Evolutionary conservation across 2,113 vertebrate genomes (phyloP).

Genomic region (Notiomystis cincta): DNA sequence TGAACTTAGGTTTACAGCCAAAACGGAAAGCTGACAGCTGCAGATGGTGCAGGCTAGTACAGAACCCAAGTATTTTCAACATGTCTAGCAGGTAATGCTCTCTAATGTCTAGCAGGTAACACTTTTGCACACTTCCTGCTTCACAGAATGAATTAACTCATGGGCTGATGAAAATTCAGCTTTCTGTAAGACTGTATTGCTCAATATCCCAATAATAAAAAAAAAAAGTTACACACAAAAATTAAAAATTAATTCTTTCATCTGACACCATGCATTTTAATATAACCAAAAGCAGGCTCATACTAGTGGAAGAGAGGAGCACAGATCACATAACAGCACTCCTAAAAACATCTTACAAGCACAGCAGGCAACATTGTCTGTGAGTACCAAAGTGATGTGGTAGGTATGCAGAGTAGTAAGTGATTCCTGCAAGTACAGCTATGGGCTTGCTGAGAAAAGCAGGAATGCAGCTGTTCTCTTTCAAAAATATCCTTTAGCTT

Average conservation of each 20-base stretch:
- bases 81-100: not conserved
- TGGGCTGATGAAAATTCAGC: not conserved
- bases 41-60: slow-evolving; percentile 22
- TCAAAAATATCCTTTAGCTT: not conserved
- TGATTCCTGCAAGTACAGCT: not conserved
- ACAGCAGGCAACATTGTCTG: not conserved
- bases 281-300: not conserved
- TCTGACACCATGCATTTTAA: not conserved
- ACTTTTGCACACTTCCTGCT: not conserved
- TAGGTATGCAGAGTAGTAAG: not conserved
- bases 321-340: not conserved
- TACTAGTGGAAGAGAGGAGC: not conserved
- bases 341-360: not conserved
- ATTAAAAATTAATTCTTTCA: not conserved
- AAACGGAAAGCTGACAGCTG: slow-evolving; percentile 37
- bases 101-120: slow-evolving; percentile 1
- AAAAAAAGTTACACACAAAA: not conserved
- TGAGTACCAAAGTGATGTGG: not conserved
- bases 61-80: slow-evolving; percentile 10
- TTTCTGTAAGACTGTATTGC: not conserved
- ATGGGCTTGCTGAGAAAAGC: not conserved
- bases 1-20: slow-evolving; percentile 46
- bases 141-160: slow-evolving; percentile 20
- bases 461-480: not conserved
- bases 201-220: not conserved